Evolutionary conservation across 2,797 vertebrate species (phyloP).

Genomic region (Helicolenus hilgendorfi): DNA sequence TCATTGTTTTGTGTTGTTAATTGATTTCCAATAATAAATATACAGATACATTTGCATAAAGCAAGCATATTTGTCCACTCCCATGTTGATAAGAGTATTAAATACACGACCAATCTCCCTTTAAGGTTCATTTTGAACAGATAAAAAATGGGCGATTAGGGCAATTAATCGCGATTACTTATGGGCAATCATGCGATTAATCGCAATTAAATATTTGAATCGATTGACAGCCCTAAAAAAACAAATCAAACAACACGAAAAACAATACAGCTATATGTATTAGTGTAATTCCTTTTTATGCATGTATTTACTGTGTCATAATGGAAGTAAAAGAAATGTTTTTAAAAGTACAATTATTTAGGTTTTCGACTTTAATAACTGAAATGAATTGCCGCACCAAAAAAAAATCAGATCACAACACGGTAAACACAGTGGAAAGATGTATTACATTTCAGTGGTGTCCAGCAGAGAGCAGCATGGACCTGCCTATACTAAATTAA

Average conservation of each 20-base stretch:
- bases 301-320: not conserved
- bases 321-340: accelerated
- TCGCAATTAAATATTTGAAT: too few species aligned
- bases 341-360: not conserved
- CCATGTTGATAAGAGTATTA: too few species aligned
- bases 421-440: not conserved
- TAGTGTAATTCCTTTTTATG: not conserved
- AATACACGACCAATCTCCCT: too few species aligned
- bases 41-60: too few species aligned
- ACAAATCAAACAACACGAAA: not conserved
- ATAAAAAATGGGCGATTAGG: too few species aligned
- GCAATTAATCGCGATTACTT: too few species aligned
- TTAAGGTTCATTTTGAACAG: too few species aligned
- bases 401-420: not conserved
- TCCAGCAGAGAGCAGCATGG: not conserved
- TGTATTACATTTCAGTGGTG: not conserved
- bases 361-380: not conserved
- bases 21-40: too few species aligned
- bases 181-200: too few species aligned
- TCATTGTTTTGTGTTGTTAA: too few species aligned
- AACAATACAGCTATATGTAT: not conserved
- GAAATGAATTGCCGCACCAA: not conserved
- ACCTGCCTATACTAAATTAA: not conserved
- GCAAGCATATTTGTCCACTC: too few species aligned
- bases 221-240: too few species aligned